Conservation (phyloP, 2,113 vertebrate species). For the Atractosteus spatula region DNA sequence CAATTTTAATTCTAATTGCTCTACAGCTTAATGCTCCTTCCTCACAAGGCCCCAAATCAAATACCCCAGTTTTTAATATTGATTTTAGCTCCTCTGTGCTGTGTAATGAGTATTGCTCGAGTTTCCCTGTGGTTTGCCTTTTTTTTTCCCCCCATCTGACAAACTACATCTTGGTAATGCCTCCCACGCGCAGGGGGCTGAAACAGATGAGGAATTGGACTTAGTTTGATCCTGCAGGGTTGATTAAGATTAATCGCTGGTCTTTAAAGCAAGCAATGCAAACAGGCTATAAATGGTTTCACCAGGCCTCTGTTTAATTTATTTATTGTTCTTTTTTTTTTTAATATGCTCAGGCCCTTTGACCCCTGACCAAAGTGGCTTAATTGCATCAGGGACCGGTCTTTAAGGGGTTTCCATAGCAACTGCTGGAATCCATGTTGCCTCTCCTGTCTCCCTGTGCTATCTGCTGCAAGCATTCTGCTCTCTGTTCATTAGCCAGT, state of each 20-base stretch:
- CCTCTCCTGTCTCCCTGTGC: slow-evolving; percentile 36
- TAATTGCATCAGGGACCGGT: slow-evolving; percentile 67
- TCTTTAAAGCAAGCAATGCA: neutral
- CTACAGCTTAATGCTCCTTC: slow-evolving; percentile 35
- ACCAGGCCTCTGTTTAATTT: slow-evolving; percentile 31
- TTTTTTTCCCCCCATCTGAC: slow-evolving; percentile 7
- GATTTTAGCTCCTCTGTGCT: slow-evolving; percentile 27
- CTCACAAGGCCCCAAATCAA: slow-evolving; percentile 28
- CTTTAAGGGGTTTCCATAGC: slow-evolving; percentile 73
- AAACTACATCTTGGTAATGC: no score
- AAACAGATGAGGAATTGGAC: neutral
- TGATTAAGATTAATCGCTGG: slow-evolving; percentile 5
- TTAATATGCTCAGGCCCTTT: slow-evolving; percentile 47
- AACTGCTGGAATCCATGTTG: slow-evolving; percentile 53
- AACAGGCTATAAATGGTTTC: neutral
- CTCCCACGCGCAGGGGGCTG: no score
- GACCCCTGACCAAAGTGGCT: slow-evolving; percentile 55
- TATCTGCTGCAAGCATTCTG: slow-evolving; percentile 24
- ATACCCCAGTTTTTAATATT: slow-evolving; percentile 33
- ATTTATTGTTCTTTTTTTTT: slow-evolving; percentile 51
- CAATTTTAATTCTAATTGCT: slow-evolving; percentile 58
- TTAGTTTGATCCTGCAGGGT: neutral
- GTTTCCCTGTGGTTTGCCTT: slow-evolving; percentile 23
- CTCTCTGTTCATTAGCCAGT: neutral
- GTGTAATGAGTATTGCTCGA: slow-evolving; percentile 29